Evolutionary conservation across 1,140 invertebrate genomes (phyloP), one percentile per base, ranked within the genome.

Genomic region (Lucilia cuprina): DNA sequence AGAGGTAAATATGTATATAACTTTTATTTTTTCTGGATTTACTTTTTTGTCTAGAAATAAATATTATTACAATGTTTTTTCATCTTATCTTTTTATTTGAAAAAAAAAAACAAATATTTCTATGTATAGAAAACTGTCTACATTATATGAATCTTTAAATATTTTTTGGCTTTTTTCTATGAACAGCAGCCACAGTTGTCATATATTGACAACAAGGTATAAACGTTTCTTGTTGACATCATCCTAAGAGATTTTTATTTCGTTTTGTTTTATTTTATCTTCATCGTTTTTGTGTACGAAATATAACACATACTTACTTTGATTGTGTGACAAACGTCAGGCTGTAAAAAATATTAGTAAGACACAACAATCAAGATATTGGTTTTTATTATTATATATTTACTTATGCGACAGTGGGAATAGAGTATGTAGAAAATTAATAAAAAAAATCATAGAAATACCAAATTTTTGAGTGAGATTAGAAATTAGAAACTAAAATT

Each of bases 141-240:
- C 65, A 70, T 12, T 70, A n/a, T 70, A 21, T 21, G 19, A 70
- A 70, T 21, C n/a, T 82, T 13, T 82, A 34, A 55, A n/a, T 17
- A 60, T 14, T 65, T 60, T 9, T 1, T 55, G 19, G 19, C 10
- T 12, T 82, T 55, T 82, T 2, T 82, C 50, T 65, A 34, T 49
- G 50, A 65, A 70, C 70, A 83, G 30, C 65, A 74, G 17, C 82
- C 82, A 10, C 34, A 83, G 34, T 83, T 83, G 82, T 83, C 82
- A 83, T 65, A 83, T 85, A 85, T 83, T 83, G 84, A 85, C 84
- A 83, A 82, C 74, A 47, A n/a, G 25, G 82, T 70, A n/a, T 83
- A 83, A 65, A 21, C 50, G n/a, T 78, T 60, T 80, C 41, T 21
- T 78, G 34, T 80, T 65, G 55, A 80, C 75, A 80, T 70, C 49